Conservation (phyloP, 2,797 vertebrate genomes). For the Triplophysa bombifrons region DNA sequence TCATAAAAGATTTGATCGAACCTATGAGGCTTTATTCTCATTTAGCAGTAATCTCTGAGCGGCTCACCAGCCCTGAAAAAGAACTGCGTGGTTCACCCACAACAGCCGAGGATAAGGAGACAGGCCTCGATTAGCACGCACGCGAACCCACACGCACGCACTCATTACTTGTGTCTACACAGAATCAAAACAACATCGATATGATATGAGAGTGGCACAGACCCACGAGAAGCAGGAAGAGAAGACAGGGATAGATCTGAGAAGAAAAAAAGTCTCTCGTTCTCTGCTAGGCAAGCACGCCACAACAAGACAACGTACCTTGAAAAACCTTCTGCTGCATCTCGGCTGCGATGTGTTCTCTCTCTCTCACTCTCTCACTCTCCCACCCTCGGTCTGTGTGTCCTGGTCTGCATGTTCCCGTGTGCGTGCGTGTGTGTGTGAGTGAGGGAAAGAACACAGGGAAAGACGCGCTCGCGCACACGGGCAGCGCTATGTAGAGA, state of each 20-base stretch:
- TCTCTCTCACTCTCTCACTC: constrained; percentile 77
- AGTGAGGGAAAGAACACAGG: constrained; percentile 64
- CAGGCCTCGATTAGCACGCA: constrained; percentile 74
- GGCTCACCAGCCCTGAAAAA: constrained; percentile 80
- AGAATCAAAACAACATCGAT: constrained; percentile 65
- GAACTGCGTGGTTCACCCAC: constrained; percentile 82
- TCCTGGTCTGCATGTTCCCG: constrained; percentile 73
- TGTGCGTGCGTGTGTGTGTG: constrained; percentile 57
- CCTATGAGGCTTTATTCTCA: constrained; percentile 50
- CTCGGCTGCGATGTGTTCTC: constrained; percentile 86
- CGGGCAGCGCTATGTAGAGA: constrained; percentile 83
- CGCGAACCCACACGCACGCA: constrained; percentile 51
- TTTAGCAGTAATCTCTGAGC: constrained; percentile 74
- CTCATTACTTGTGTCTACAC: constrained; percentile 72
- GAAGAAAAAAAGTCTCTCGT: constrained; percentile 67
- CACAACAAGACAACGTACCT: constrained; percentile 85
- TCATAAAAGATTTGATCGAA: constrained; percentile 1
- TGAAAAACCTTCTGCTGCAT: constrained; percentile 85
- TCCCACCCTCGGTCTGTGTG: constrained; percentile 65
- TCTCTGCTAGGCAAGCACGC: constrained; percentile 81
- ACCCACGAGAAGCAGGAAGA: constrained; percentile 74
- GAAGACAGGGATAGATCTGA: constrained; percentile 65
- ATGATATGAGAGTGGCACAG: constrained; percentile 64
- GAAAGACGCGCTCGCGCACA: constrained; percentile 70
- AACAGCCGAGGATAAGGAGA: constrained; percentile 79